A percentile compares a stretch with the other conserved stretches of the same genome.
Evolutionary conservation across 2,113 vertebrate species (phyloP).

Genomic region (Megaptera novaeangliae): DNA sequence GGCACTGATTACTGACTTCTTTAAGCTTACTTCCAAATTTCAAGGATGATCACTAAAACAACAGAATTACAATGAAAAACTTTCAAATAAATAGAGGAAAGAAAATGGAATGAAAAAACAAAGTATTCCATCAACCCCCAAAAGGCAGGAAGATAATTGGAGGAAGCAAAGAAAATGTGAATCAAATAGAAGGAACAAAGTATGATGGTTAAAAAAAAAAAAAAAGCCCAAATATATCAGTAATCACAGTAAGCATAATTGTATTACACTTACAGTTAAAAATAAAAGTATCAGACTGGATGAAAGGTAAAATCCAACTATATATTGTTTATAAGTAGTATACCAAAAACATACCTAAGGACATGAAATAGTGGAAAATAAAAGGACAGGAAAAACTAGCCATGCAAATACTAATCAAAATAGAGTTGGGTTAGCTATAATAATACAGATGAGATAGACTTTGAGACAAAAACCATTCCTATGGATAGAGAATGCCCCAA

Average conservation of each 20-base stretch:
- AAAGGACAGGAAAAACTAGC: not conserved
- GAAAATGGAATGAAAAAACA: not conserved
- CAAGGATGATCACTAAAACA: not conserved
- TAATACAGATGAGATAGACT: not conserved
- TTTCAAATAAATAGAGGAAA: not conserved
- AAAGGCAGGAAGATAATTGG: not conserved
- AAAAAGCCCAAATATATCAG: not conserved
- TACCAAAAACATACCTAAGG: not conserved
- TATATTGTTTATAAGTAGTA: not conserved
- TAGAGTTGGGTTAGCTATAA: not conserved
- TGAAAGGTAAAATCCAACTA: not conserved
- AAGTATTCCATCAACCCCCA: not conserved
- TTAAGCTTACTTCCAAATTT: slow-evolving; percentile 15
- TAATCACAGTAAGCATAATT: not conserved
- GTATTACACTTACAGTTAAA: not conserved
- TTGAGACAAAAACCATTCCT: not conserved
- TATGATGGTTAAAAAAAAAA: not conserved
- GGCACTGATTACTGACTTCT: not conserved
- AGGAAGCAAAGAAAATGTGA: not conserved
- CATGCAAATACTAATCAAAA: slow-evolving; percentile 33
- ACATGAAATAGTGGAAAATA: not conserved
- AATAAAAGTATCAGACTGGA: not conserved
- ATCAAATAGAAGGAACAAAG: not conserved
- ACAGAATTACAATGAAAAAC: not conserved
- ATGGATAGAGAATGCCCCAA: not conserved